Conservation (phyloP, 2,888 invertebrate species). For the Amblyjoppa fuscipennis region DNA sequence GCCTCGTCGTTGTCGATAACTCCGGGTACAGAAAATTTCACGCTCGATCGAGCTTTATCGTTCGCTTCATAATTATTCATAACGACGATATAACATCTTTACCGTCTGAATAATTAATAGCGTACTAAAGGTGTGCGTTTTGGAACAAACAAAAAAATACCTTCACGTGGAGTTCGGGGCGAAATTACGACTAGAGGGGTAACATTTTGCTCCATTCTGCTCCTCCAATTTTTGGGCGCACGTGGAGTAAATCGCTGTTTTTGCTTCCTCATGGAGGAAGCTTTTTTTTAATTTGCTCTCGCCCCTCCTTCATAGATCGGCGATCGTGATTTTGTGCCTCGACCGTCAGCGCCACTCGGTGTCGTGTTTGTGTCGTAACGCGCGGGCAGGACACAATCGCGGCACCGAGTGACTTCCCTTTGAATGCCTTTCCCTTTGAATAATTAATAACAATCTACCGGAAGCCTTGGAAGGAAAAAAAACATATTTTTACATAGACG, state of each 20-base stretch:
- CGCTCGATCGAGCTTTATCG: conserved; percentile 14
- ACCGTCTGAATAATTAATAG: neutral
- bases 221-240: no score
- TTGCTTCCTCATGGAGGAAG: no score
- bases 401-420: no score
- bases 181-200: neutral
- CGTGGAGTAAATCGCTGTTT: no score
- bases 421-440: no score
- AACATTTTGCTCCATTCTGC: no score
- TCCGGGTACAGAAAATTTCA: conserved; percentile 13
- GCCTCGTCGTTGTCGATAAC: neutral
- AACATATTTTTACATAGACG: no score
- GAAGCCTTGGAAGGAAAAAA: no score
- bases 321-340: neutral
- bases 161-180: neutral
- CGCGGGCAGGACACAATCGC: neutral
- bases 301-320: neutral
- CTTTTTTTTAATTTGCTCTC: no score
- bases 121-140: no score
- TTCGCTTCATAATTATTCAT: conserved; percentile 29
- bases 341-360: neutral
- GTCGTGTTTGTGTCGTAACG: conserved; percentile 6
- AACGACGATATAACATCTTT: neutral
- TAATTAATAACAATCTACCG: no score
- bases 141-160: neutral